These are phyloP conservation scores for Caenorhabditis uteleia DNA, from an alignment of 2,888 invertebrate species.

Conservation along the genomic window DNA sequence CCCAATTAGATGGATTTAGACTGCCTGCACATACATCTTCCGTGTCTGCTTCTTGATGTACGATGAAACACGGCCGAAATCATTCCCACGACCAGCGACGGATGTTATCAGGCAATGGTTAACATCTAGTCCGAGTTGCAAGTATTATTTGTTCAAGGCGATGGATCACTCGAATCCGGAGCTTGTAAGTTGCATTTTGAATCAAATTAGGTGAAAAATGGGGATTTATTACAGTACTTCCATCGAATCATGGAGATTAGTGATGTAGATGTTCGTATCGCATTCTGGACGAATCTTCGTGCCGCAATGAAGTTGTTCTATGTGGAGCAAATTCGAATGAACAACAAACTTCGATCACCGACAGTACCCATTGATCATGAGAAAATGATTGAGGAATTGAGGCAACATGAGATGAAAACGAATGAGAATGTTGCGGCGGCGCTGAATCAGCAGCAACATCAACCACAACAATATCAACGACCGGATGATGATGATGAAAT, in stretches of 20 bases:
- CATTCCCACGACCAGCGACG: conserved; percentile 17
- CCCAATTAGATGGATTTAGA: no score
- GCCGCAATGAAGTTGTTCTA: conserved; percentile 23
- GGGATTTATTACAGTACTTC: conserved; percentile 3
- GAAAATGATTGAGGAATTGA: not conserved
- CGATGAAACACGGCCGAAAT: conserved; percentile 28
- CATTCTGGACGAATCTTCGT: conserved; percentile 29
- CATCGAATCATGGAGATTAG: conserved; percentile 15
- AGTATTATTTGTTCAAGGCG: conserved; percentile 11
- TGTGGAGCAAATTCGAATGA: no score
- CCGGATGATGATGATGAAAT: conserved; percentile 24
- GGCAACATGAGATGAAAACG: no score
- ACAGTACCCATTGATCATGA: not conserved
- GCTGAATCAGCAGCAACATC: no score
- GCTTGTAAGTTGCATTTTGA: no score
- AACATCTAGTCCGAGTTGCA: no score
- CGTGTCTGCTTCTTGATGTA: conserved; percentile 28
- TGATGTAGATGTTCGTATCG: conserved; percentile 23
- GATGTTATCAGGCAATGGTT: conserved; percentile 21
- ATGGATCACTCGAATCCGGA: no score
- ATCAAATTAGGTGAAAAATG: no score
- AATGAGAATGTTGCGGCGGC: no score
- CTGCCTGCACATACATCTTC: conserved; percentile 18
- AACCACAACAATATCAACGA: no score
- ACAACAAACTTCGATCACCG: not conserved